These are phyloP conservation scores for Antigone vipio DNA, from an alignment of 2,113 vertebrate species.

Conservation along the genomic window DNA sequence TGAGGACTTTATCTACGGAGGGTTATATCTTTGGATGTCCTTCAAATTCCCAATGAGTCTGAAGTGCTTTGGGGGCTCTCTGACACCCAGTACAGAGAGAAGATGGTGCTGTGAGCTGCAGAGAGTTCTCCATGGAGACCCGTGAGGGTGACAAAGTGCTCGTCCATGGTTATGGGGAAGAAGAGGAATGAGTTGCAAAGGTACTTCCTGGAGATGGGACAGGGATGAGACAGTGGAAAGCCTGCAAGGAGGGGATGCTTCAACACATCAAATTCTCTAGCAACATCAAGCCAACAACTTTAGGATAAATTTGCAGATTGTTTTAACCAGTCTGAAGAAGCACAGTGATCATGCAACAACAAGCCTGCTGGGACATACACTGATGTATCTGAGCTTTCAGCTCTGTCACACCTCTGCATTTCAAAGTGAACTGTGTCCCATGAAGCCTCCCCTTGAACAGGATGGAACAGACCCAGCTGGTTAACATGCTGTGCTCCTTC, in stretches of 20 bases:
- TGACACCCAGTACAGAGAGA: fast-evolving
- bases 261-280: neutral
- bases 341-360: neutral
- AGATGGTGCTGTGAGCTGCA: neutral
- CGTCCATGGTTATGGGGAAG: fast-evolving
- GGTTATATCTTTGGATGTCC: neutral
- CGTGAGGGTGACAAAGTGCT: neutral
- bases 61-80: neutral
- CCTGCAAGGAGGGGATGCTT: neutral
- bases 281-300: neutral
- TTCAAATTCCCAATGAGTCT: neutral
- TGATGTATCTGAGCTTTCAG: neutral
- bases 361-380: neutral
- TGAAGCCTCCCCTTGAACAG: neutral
- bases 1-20: neutral
- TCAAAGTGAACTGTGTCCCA: neutral
- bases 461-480: neutral
- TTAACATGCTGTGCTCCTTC: neutral
- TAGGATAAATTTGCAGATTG: neutral
- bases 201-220: neutral
- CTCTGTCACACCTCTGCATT: neutral
- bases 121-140: neutral
- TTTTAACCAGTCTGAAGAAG: neutral
- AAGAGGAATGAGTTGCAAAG: neutral
- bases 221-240: neutral